These are phyloP conservation scores for Litoditis marina DNA, from an alignment of 2,888 invertebrate genomes.

Conservation along the genomic window DNA sequence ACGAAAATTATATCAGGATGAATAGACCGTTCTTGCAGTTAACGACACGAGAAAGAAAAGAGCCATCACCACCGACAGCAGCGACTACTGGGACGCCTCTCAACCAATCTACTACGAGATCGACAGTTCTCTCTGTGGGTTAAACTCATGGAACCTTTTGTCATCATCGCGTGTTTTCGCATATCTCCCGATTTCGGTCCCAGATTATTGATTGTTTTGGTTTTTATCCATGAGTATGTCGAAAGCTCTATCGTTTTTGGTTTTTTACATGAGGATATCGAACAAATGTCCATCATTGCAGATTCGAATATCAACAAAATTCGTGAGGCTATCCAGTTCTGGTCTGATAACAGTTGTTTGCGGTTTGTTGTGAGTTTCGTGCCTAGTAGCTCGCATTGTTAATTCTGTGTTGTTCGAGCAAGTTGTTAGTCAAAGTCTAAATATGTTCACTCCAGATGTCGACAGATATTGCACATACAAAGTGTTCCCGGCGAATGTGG, in stretches of 20 bases:
- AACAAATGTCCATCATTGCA: too few species aligned
- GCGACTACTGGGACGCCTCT: slow-evolving; percentile 17
- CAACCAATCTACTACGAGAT: slow-evolving; percentile 25
- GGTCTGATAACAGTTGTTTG: slow-evolving; percentile 34
- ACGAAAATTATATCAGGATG: slow-evolving; percentile 10
- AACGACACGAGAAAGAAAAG: slow-evolving; percentile 10
- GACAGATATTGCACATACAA: too few species aligned
- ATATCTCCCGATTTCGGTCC: background rate
- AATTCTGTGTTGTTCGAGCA: too few species aligned
- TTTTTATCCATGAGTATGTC: slow-evolving; percentile 6
- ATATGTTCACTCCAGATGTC: too few species aligned
- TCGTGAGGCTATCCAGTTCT: slow-evolving; percentile 28
- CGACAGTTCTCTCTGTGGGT: slow-evolving; percentile 22
- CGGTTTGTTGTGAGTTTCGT: slow-evolving; percentile 14
- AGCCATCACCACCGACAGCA: slow-evolving; percentile 25
- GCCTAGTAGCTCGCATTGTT: too few species aligned
- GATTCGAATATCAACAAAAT: slow-evolving; percentile 21
- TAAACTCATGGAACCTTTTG: background rate
- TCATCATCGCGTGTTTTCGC: too few species aligned
- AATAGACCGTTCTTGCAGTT: background rate
- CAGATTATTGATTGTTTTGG: background rate
- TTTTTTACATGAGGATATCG: background rate
- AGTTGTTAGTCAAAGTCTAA: too few species aligned
- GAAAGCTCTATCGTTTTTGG: background rate
- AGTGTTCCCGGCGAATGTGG: too few species aligned